Evolutionary conservation across 2,113 vertebrate species (phyloP).

Genomic region (Otis tarda): DNA sequence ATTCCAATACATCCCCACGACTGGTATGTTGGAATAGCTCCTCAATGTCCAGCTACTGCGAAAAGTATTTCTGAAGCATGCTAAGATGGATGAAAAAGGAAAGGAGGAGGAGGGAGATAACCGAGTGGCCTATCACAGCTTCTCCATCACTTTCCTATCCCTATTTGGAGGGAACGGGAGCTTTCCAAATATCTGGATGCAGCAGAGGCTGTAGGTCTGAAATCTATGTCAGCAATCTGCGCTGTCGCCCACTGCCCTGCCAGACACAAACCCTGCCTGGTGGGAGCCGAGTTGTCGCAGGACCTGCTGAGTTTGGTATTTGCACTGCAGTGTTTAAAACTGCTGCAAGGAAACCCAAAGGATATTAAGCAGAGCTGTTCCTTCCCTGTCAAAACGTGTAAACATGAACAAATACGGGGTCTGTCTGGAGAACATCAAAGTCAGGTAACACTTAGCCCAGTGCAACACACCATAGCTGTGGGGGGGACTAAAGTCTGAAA

Average conservation of each 20-base stretch:
- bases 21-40: neutral
- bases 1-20: neutral
- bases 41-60: neutral
- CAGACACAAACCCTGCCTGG: neutral
- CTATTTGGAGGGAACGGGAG: neutral
- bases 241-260: neutral
- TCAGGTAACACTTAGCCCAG: conserved; percentile 24
- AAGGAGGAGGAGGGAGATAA: neutral
- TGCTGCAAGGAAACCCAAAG: neutral
- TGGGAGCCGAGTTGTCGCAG: rapidly evolving
- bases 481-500: neutral
- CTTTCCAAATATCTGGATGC: neutral
- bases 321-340: neutral
- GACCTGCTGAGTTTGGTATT: neutral
- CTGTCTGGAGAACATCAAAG: conserved; percentile 60
- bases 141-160: neutral
- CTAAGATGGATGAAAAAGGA: neutral
- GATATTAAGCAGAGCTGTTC: conserved; percentile 53
- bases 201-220: neutral
- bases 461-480: neutral
- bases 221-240: neutral
- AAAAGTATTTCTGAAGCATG: neutral
- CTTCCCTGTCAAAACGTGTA: conserved; percentile 49
- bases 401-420: conserved; percentile 58
- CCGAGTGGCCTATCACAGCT: neutral